Conservation (phyloP, 2,888 invertebrate genomes). For the Pterostichus madidus region DNA sequence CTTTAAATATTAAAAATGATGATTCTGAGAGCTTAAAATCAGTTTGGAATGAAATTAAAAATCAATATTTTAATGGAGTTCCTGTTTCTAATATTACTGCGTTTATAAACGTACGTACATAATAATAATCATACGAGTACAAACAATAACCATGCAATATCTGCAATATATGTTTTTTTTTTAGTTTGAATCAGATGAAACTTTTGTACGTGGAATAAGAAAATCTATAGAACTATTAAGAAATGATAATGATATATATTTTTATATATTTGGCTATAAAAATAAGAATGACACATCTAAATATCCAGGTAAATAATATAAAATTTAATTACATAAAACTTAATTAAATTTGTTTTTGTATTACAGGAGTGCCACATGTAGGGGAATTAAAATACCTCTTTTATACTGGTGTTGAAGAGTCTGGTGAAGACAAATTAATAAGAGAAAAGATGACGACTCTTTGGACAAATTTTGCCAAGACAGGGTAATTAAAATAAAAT, state of each 20-base stretch:
- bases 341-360: background rate
- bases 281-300: slow-evolving; percentile 8
- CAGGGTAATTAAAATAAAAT: slow-evolving; percentile 56
- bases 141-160: background rate
- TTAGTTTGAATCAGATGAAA: slow-evolving; percentile 40
- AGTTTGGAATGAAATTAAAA: slow-evolving; percentile 21
- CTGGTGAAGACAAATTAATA: slow-evolving; percentile 17
- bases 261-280: slow-evolving; percentile 53
- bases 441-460: slow-evolving; percentile 56
- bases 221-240: slow-evolving; percentile 48
- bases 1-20: slow-evolving; percentile 45
- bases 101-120: slow-evolving; percentile 26
- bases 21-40: background rate
- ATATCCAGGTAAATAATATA: slow-evolving; percentile 18
- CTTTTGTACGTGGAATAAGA: slow-evolving; percentile 43
- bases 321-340: background rate
- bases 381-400: slow-evolving; percentile 47
- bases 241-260: slow-evolving; percentile 45
- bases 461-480: slow-evolving; percentile 50
- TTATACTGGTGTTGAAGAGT: slow-evolving; percentile 10
- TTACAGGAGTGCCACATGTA: slow-evolving; percentile 22
- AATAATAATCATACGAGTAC: background rate
- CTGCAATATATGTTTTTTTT: slow-evolving; percentile 3
- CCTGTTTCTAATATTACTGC: slow-evolving; percentile 26
- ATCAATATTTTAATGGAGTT: slow-evolving; percentile 23